Evolutionary conservation across 2,888 invertebrate genomes (phyloP), one percentile per base, ranked within the genome.

Genomic region (Herminia tarsipennalis): DNA sequence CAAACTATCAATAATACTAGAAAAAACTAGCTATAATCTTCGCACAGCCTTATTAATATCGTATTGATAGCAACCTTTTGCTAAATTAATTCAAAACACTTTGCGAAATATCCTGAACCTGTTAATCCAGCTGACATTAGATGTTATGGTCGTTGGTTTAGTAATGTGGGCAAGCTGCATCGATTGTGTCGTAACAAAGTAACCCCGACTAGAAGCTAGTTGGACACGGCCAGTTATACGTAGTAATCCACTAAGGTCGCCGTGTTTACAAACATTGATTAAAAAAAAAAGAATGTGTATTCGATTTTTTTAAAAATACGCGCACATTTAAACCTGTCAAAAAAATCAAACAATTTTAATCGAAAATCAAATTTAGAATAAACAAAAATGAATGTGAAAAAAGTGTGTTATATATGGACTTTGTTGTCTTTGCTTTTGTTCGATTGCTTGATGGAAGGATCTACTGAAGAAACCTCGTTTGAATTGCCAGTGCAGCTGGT

Each of bases 401-500:
- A 85, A 72, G 53, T 89, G 68, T 83, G 78, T 48, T 88, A 84
- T 45, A 36, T 86, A 24, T 83, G 82, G 83, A 74, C 63, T 45
- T 40, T 87, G 29, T 17, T 88, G 4, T 76, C 79, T 14, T 61
- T 88, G 38, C 47, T 89, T 41, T 55, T 88, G 50, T 76, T 88
- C 28, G 81, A 88, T 73, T 83, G 81, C 56, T 42, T 81, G 13
- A 74, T 76, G 72, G 83, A 86, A 66, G 80, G 86, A 6, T 72
- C 76, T 0, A 70, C 82, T 8, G 73, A 86, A 52, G 67, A 83
- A 43, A 46, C 77, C 3, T 67, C 74, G 1, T 83, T 83, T 55
- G 76, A 96, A 71, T 80, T 97, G 41, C 97, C 97, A 6, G 96
- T 97, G n/a, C 96, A 97, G 74, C 86, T 97, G 42, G 92, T 97